Base-by-base conservation (phyloP, 2,797 vertebrate genomes). In the Liasis olivaceus region DNA sequence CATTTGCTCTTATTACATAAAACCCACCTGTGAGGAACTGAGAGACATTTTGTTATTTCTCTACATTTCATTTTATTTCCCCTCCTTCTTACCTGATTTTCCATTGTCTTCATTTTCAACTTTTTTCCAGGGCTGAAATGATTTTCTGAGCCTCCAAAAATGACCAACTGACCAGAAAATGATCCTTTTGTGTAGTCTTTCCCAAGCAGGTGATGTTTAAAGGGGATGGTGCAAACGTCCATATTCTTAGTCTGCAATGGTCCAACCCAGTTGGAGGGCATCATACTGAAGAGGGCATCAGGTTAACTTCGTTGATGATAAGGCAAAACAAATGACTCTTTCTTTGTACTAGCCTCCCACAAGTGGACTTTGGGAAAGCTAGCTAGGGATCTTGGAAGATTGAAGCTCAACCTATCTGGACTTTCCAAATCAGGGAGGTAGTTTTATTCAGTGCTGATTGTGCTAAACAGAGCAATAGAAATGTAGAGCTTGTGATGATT, bases 1-100 rank as follows among this genome's bases (percentile, higher is more conserved):
- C 13, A 94, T 94, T 92, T 88, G 69, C 87, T 95, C 89, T 90
- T 91, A 91, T 93, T 93, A 81, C 89, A 87, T 47, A 90, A 94
- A 95, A 89, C 56, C 86, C 87, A 77, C 62, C 28, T 81, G 11
- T 66, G 56, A 89, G 86, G 36, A 59, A 62, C 31, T 24, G 63
- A 90, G 28, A 17, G 24, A 1, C 54, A 17, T 63, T 87, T 42
- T 42, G n/a, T 47, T 14, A 0, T 90, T 94, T 85, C 89, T 85
- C 51, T 69, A 2, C 6, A 0, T n/a, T 0, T 87, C 2, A 26
- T 66, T 0, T 87, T 17, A 66, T 86, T 89, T 64, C 51, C 54
- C 60, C 20, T 58, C 56, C 42, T 72, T 47, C n/a, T 58, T 84
- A 26, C 12, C 42, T 47, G 3, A 13, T 24, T 64, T 59, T 2